A percentile compares a stretch with the other conserved stretches of the same genome.
These are phyloP conservation scores for Mechanitis mazaeus DNA, from an alignment of 2,888 invertebrate species.

Conservation along the genomic window DNA sequence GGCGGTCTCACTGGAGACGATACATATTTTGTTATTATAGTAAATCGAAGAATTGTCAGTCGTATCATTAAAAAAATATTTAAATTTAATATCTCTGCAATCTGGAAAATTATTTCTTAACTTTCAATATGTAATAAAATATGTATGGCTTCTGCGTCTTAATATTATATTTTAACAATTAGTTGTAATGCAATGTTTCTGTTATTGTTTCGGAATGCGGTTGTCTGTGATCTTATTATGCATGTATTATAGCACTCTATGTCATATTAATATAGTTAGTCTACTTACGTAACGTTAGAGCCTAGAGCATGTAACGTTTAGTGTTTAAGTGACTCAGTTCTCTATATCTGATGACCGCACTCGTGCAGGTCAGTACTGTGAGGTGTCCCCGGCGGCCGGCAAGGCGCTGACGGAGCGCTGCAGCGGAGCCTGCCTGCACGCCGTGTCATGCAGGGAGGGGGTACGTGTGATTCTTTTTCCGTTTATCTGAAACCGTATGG, in stretches of 20 bases:
- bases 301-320: constrained; percentile 2
- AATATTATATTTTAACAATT: not conserved
- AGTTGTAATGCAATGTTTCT: not conserved
- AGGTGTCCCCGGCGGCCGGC: constrained; percentile 57
- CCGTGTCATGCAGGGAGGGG: constrained; percentile 77
- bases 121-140: too few species aligned
- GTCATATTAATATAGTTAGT: not conserved
- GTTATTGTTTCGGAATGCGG: constrained; percentile 4
- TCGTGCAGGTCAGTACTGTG: constrained; percentile 73
- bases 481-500: too few species aligned
- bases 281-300: not conserved
- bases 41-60: not conserved
- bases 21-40: constrained; percentile 1
- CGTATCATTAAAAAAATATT: too few species aligned
- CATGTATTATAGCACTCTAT: constrained; percentile 3
- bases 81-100: too few species aligned
- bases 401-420: constrained; percentile 55
- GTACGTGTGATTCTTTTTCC: constrained; percentile 73
- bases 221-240: constrained; percentile 1
- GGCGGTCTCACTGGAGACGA: too few species aligned
- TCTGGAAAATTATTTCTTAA: too few species aligned
- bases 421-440: constrained; percentile 75
- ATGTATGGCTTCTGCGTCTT: too few species aligned
- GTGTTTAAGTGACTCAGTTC: not conserved
- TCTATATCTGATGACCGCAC: constrained; percentile 64